Base-by-base conservation (phyloP, 2,797 vertebrate species). In the Phrynocephalus guinanensis region DNA sequence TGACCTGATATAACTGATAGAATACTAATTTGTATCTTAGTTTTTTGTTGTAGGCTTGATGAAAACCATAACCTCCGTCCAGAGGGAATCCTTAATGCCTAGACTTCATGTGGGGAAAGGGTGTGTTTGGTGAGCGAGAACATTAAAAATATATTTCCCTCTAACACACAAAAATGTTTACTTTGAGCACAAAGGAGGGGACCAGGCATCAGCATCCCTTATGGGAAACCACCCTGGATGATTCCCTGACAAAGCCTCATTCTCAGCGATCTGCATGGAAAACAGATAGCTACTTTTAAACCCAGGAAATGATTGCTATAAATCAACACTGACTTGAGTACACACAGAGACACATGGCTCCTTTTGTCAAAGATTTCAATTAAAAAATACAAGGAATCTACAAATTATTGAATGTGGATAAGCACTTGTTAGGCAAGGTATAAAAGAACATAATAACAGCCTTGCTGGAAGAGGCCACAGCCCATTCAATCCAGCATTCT, bases 31-130 rank as follows among this genome's bases (percentile, higher is more conserved):
- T 56, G 24, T 60, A 38, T 80, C 33, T 80, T 79, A 26, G 8
- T 56, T 79, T 79, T 44, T 30, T 56, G 60, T 7, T 20, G 78
- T 60, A 0, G 18, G 18, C 30, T 63, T 63, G 50, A 79, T 79
- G 78, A 79, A 79, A 79, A n/a, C 20, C 78, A 33, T 79, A 79
- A 79, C 60, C 56, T 60, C 50, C 20, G 63, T 79, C 52, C 60
- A 56, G n/a, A 56, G n/a, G 50, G 56, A 63, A 79, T 30, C 56
- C 26, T 30, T 50, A 79, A 79, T 28, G 28, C 48, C 28, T 79
- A 38, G 11, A 2, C 78, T 79, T 79, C 78, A 60, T 20, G 50
- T 63, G 50, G 60, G 52, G 78, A 63, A 60, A 60, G 50, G 60
- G 30, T 20, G 60, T 79, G 56, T 52, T 30, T 5, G 60, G 18